These are phyloP conservation scores for Ylistrum balloti DNA, from an alignment of 1,140 invertebrate species.

Conservation along the genomic window DNA sequence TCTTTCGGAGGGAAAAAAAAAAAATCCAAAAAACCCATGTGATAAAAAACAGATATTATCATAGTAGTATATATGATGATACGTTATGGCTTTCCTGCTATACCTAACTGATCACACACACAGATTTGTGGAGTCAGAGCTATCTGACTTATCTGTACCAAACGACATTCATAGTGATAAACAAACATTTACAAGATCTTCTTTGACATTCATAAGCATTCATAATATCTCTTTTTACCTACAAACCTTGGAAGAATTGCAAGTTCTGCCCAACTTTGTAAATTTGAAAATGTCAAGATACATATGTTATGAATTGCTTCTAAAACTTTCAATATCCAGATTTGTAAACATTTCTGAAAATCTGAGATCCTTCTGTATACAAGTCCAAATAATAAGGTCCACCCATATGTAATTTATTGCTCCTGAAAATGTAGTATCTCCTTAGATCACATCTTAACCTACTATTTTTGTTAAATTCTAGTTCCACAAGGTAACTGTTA, in stretches of 20 bases:
- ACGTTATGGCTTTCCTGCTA: background rate
- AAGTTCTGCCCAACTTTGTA: background rate
- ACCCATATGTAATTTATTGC: too few relatives aligned
- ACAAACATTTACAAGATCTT: background rate
- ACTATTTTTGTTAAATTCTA: too few relatives aligned
- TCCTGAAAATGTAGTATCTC: too few relatives aligned
- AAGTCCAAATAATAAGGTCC: too few relatives aligned
- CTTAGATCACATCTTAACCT: too few relatives aligned
- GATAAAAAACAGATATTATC: background rate
- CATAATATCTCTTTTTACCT: background rate
- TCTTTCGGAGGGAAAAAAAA: too few relatives aligned
- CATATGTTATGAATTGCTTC: background rate
- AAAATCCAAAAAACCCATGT: too few relatives aligned
- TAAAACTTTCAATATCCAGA: background rate
- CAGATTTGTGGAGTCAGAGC: background rate
- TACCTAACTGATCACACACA: background rate
- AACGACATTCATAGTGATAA: background rate
- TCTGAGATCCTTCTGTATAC: background rate
- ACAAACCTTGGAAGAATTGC: background rate
- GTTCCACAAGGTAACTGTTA: too few relatives aligned
- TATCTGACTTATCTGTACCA: background rate
- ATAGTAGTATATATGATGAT: too few relatives aligned
- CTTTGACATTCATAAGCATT: background rate
- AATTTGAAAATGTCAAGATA: background rate
- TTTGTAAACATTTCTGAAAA: background rate